Percentiles rank a stretch among this genome's conserved stretches.
phyloP scores from a whole-genome alignment of 1,140 invertebrate species.

The Carposina sasakii region DNA sequence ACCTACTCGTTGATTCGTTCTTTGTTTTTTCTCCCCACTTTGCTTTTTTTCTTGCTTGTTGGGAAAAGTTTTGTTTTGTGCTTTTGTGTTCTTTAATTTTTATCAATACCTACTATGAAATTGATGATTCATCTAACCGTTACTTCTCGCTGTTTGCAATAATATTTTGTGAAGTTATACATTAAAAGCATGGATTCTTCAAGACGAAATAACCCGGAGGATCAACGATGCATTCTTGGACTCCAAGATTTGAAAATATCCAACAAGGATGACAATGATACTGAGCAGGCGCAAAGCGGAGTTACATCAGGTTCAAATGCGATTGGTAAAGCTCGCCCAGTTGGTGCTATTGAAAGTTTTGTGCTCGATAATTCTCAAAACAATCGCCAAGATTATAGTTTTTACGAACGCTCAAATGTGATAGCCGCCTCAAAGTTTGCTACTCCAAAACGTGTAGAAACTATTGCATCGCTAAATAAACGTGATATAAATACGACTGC shows the following conservation, averaged over 20 bases:
- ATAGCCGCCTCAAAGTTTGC: constrained; percentile 84
- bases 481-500: constrained; percentile 56
- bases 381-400: constrained; percentile 64
- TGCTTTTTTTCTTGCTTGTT: no score
- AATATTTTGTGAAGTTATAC: no score
- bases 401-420: constrained; percentile 67
- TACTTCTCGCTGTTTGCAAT: no score
- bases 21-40: no score
- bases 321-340: constrained; percentile 53
- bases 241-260: constrained; percentile 69
- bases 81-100: no score
- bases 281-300: constrained; percentile 64
- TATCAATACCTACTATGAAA: no score
- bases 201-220: constrained; percentile 58
- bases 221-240: constrained; percentile 62
- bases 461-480: constrained; percentile 73
- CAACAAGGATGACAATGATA: constrained; percentile 65
- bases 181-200: constrained; percentile 51
- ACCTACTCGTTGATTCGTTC: no score
- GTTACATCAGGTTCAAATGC: constrained; percentile 48
- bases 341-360: constrained; percentile 69
- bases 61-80: no score
- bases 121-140: no score
- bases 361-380: constrained; percentile 54
- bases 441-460: constrained; percentile 81